These are phyloP conservation scores for Sphaeridia pumilis DNA, from an alignment of 2,888 invertebrate genomes.

Conservation along the genomic window DNA sequence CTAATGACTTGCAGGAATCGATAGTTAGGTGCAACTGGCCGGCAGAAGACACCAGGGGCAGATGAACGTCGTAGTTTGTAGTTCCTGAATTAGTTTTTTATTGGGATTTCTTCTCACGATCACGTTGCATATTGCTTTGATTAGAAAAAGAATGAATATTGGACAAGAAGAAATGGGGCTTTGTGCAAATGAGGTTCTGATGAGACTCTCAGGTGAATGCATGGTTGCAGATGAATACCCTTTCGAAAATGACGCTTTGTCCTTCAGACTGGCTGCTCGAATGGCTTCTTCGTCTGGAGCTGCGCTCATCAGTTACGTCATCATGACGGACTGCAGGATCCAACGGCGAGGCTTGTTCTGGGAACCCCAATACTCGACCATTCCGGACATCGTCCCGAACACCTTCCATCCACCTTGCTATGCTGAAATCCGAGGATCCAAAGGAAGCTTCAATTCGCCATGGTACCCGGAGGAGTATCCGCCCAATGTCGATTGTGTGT, in stretches of 20 bases:
- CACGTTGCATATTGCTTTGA: too few relatives aligned
- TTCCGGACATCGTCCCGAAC: slow-evolving; percentile 34
- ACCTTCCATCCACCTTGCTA: slow-evolving; percentile 38
- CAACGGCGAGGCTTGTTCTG: slow-evolving; percentile 36
- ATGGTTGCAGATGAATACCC: slow-evolving; percentile 38
- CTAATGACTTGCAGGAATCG: too few relatives aligned
- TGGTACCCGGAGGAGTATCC: slow-evolving; percentile 37
- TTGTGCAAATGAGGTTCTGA: too few relatives aligned
- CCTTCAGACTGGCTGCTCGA: slow-evolving; percentile 36
- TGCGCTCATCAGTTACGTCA: slow-evolving; percentile 36
- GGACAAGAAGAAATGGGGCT: too few relatives aligned
- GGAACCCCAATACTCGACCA: slow-evolving; percentile 35
- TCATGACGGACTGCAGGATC: slow-evolving; percentile 31
- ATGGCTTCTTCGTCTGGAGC: too few relatives aligned
- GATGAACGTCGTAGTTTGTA: too few relatives aligned
- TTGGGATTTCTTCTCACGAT: too few relatives aligned
- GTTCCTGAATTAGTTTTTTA: too few relatives aligned
- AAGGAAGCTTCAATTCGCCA: slow-evolving; percentile 38
- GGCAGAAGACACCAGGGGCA: too few relatives aligned
- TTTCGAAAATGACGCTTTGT: slow-evolving; percentile 37
- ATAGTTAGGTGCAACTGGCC: too few relatives aligned
- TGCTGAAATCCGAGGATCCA: slow-evolving; percentile 37
- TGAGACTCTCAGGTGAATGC: too few relatives aligned
- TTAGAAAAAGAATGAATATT: too few relatives aligned
- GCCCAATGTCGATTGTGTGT: slow-evolving; percentile 37